Evolutionary conservation across 2,888 invertebrate genomes (phyloP), one percentile per base, ranked within the genome.

Genomic region (Thereva nobilitata): DNA sequence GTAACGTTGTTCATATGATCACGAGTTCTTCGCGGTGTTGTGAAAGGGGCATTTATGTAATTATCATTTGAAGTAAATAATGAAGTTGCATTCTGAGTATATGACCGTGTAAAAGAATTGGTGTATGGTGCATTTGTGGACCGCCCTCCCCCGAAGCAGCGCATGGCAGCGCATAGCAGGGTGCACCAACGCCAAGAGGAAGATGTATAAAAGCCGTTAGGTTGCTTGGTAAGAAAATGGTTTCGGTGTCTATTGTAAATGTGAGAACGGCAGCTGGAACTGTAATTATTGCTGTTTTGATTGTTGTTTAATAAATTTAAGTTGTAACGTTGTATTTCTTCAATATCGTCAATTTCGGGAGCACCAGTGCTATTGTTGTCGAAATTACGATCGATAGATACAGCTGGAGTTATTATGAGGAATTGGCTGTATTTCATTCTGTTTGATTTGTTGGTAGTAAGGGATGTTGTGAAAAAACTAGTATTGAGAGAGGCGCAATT

Each of bases 341-440:
- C 47, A 3, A 57, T 34, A 54, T 67, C 44, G 53, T 64, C 40
- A 34, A 38, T 47, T 44, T 59, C 44, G 45, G 59, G 8, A 23
- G 12, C 53, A 35, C 63, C 56, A 44, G 52, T 63, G 49, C 10
- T 61, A 45, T 12, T 56, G 54, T 59, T 67, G 7, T 68, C 56
- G 41, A 66, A 68, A 71, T 78, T 77, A 57, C 79, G 77, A 74
- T 81, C 80, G 55, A 81, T 81, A 8, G 79, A 78, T 41, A 81
- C 80, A 68, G 79, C 80, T 66, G 80, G 80, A 57, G 79, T 80
- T 64, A 81, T 79, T 68, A 80, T 79, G 77, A 80, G 77, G 71
- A 79, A 80, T 75, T 80, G 79, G 72, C 77, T 77, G 59, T 77
- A 79, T 72, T 79, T 79, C 56, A 76, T 76, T 71, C 72, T 74